Evolutionary conservation across 2,888 invertebrate species (phyloP), one percentile per base, ranked within the genome.

Genomic region (Melinaea marsaeus): DNA sequence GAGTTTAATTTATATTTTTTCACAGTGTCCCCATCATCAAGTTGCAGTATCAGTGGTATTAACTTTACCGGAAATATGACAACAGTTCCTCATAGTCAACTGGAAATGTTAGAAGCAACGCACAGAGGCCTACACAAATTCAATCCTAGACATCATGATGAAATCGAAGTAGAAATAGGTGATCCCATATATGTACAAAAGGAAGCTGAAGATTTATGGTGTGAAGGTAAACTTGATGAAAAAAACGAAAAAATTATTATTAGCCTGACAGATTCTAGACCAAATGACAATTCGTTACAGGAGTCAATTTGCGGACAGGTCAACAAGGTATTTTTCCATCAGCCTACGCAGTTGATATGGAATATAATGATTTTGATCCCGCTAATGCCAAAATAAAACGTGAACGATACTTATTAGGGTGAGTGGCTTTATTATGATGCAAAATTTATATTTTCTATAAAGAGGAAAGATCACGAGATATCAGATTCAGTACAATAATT

Each of bases 131-230:
- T 99, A 81, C 98, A 99, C 85, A 97, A 98, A 81, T 99, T 99
- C 80, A 94, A 98, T 76, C 98, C 99, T 0, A 92, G 99, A 66
- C 99, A 99, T 84, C 95, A 95, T 69, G 99, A 99, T 77, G 99
- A 99, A 89, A 95, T 99, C 68, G 97, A 97, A 82, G 93, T 99
- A 42, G 99, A 99, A 90, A 98, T 99, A 64, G 99, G 99, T 1
- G 99, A 99, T 86, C 97, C 98, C 1, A 94, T 99, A 70, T 98
- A 98, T 81, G 98, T 99, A 72, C 97, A 97, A 80, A 97, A 97
- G 79, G 98, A 99, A 85, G 97, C 96, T 33, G 99, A 99, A 74
- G 99, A 99, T 84, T 92, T 98, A 69, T 99, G 99, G 99, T 98
- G 97, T 85, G 98, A 98, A 94, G 99, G 98, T 96, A 82, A 67